Percentiles rank a stretch among this genome's conserved stretches.
Conservation (phyloP, 1,140 invertebrate species). For the Metopolophium dirhodum region DNA sequence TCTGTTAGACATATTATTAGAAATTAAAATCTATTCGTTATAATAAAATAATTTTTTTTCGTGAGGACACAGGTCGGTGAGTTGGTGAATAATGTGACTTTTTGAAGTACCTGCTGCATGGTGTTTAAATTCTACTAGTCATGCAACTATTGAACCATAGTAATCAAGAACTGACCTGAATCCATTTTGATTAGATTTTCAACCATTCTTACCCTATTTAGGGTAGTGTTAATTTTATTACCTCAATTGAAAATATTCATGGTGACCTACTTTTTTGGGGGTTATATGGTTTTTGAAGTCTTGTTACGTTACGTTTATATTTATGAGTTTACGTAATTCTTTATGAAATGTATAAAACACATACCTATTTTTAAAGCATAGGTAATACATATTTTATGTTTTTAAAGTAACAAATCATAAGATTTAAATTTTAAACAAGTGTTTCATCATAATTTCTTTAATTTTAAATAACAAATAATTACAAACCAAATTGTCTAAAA, state of each 20-base stretch:
- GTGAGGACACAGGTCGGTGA: not conserved
- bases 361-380: too few relatives aligned
- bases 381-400: too few relatives aligned
- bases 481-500: not conserved
- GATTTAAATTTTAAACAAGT: not conserved
- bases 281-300: not conserved
- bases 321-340: not conserved
- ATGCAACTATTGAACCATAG: slow-evolving; percentile 14
- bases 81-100: not conserved
- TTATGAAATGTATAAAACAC: not conserved
- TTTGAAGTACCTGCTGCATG: not conserved
- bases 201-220: slow-evolving; percentile 17
- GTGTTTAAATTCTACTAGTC: slow-evolving; percentile 41
- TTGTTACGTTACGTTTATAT: not conserved
- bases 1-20: not conserved
- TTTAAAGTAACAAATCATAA: not conserved
- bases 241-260: not conserved
- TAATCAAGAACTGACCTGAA: slow-evolving; percentile 18
- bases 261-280: not conserved
- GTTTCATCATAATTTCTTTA: not conserved
- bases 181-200: slow-evolving; percentile 28
- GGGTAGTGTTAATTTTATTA: not conserved
- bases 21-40: not conserved
- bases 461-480: not conserved
- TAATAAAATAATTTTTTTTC: not conserved